Evolutionary conservation across 2,797 vertebrate genomes (phyloP).

Genomic region (Cottoperca gobio): DNA sequence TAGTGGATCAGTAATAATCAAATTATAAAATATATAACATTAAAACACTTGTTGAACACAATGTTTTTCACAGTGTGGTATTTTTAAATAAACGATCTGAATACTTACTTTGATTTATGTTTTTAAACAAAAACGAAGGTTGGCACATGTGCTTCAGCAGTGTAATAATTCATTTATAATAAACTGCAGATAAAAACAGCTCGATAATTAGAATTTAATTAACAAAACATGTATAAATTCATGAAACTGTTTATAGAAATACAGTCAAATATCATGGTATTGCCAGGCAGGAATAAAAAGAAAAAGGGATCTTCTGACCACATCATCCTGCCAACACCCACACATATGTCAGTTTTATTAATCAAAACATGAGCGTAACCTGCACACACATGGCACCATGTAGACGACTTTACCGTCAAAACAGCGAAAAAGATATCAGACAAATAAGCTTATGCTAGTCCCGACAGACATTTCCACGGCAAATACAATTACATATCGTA

Average conservation of each 20-base stretch:
- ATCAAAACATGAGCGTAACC: conserved; percentile 26
- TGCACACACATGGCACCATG: conserved; percentile 35
- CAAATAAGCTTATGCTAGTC: conserved; percentile 3
- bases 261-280: background rate
- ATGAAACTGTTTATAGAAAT: background rate
- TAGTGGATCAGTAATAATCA: background rate
- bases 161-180: background rate
- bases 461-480: background rate
- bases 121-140: background rate
- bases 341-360: conserved; percentile 21
- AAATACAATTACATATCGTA: background rate
- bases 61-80: background rate
- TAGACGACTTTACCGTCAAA: conserved; percentile 17
- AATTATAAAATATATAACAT: background rate
- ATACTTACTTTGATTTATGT: background rate
- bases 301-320: background rate
- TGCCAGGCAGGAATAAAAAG: background rate
- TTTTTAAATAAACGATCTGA: background rate
- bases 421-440: background rate
- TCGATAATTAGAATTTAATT: background rate
- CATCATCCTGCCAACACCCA: background rate
- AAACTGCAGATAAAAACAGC: background rate
- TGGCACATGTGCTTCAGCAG: background rate
- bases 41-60: background rate
- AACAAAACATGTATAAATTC: background rate